Conservation (phyloP, 2,888 invertebrate species). For the Pyralis farinalis region DNA sequence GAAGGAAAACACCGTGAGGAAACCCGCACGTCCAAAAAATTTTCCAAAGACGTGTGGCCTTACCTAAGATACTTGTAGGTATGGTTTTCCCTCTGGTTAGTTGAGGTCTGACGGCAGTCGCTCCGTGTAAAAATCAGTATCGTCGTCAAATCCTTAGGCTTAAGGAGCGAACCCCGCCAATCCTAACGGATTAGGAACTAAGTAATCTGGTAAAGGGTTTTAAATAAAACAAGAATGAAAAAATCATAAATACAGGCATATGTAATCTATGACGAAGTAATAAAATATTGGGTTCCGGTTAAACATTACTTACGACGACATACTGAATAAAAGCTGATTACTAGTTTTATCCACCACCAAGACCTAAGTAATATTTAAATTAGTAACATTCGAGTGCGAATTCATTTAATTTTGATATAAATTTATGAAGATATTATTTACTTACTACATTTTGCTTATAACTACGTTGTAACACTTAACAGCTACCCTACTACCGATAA, state of each 20-base stretch:
- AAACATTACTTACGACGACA: constrained; percentile 62
- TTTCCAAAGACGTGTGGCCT: too few species aligned
- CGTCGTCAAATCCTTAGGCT: too few species aligned
- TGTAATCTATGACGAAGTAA: constrained; percentile 42
- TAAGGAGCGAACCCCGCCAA: too few species aligned
- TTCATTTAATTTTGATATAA: constrained; percentile 13
- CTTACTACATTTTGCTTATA: constrained; percentile 27
- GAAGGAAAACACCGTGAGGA: too few species aligned
- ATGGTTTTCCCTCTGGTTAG: too few species aligned
- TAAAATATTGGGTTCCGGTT: constrained; percentile 52
- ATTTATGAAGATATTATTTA: constrained; percentile 22
- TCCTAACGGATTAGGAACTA: too few species aligned
- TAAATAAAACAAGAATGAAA: constrained; percentile 43
- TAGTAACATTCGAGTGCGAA: constrained; percentile 45
- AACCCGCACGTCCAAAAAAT: too few species aligned
- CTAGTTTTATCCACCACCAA: constrained; percentile 66
- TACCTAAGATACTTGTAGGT: too few species aligned
- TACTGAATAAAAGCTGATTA: constrained; percentile 56
- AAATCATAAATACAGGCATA: constrained; percentile 52
- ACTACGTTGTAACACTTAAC: constrained; percentile 58
- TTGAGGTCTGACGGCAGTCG: too few species aligned
- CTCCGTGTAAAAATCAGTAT: too few species aligned
- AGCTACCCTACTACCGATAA: constrained; percentile 41
- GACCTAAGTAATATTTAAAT: constrained; percentile 59
- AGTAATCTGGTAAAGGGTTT: too few species aligned